These are phyloP conservation scores for Drosophila leonis DNA, from an alignment of 2,888 invertebrate genomes.

Conservation along the genomic window DNA sequence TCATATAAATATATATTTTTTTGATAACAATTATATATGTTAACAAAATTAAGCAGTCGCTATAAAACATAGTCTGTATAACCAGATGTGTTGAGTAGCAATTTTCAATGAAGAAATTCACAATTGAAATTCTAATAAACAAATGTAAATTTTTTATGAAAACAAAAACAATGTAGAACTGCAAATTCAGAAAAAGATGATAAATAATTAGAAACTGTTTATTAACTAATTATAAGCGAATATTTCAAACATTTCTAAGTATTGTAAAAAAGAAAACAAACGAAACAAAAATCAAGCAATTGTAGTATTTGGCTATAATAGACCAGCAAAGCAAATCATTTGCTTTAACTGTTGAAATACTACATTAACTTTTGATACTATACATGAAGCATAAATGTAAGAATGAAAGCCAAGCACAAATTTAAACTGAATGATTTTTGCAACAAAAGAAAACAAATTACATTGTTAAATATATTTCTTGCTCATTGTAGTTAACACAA, in stretches of 20 bases:
- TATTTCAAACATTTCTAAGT: constrained; percentile 54
- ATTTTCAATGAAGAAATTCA: constrained; percentile 44
- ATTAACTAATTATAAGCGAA: constrained; percentile 77
- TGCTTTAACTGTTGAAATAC: constrained; percentile 42
- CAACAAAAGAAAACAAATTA: constrained; percentile 33
- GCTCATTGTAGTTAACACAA: constrained; percentile 69
- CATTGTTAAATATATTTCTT: constrained; percentile 65
- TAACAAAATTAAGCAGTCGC: constrained; percentile 53
- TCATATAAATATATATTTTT: constrained; percentile 65
- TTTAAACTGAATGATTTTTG: constrained; percentile 41
- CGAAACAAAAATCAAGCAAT: constrained; percentile 18
- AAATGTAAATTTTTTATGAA: constrained; percentile 60
- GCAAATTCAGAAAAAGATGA: constrained; percentile 26
- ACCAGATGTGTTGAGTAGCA: constrained; percentile 31
- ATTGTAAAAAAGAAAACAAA: constrained; percentile 37
- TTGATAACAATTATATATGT: constrained; percentile 69
- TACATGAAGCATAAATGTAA: constrained; percentile 54
- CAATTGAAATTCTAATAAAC: constrained; percentile 47
- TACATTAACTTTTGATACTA: constrained; percentile 60
- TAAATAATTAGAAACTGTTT: constrained; percentile 52
- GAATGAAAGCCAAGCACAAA: constrained; percentile 66
- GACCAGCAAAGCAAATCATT: constrained; percentile 40
- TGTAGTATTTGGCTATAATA: constrained; percentile 71
- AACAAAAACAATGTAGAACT: constrained; percentile 33
- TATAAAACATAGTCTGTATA: constrained; percentile 47